Evolutionary conservation across 1,140 invertebrate genomes (phyloP).

Genomic region (Wiebesia pumilae): DNA sequence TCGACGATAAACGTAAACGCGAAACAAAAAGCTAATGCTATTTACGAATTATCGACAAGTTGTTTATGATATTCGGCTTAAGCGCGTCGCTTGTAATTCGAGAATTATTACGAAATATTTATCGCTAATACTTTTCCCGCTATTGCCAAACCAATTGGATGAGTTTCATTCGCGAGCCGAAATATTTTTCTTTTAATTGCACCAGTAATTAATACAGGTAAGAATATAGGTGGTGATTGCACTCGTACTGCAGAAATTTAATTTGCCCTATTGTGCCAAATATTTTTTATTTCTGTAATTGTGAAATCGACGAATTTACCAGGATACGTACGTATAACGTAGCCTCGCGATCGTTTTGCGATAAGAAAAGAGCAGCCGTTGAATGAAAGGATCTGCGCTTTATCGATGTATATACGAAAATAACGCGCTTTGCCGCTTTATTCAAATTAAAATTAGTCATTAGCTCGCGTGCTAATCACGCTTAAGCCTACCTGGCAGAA

Average conservation of each 20-base stretch:
- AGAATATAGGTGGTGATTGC: background rate
- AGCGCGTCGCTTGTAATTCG: no score
- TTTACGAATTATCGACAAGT: no score
- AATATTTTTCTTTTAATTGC: no score
- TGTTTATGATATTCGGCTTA: no score
- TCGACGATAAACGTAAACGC: no score
- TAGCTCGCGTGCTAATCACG: slow-evolving; percentile 20
- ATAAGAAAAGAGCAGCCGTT: background rate
- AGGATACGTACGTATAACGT: no score
- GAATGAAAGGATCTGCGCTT: background rate
- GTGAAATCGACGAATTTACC: slow-evolving; percentile 31
- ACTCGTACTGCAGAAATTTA: background rate
- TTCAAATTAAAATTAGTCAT: slow-evolving; percentile 17
- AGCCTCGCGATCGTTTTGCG: background rate
- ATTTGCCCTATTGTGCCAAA: background rate
- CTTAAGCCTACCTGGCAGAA: background rate
- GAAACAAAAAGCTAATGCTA: no score
- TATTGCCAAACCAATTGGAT: no score
- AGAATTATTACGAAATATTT: no score
- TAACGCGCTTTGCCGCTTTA: background rate
- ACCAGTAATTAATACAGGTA: background rate
- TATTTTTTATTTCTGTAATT: background rate
- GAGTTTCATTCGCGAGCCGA: no score
- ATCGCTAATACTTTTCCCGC: no score
- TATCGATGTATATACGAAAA: background rate